Evolutionary conservation across 2,888 invertebrate species (phyloP).

Genomic region (Helleia helle): DNA sequence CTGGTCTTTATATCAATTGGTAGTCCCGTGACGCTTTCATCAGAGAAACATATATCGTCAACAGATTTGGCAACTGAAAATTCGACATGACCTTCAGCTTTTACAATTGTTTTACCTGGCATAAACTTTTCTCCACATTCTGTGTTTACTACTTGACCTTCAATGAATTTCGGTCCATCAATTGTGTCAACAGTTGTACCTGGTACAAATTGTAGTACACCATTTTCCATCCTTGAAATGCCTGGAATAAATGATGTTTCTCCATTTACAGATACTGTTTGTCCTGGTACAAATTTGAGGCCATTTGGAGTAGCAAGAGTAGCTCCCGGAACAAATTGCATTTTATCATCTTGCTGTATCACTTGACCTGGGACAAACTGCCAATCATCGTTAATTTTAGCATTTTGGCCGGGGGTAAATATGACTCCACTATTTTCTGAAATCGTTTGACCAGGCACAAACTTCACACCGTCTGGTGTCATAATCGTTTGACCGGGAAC

Average conservation of each 20-base stretch:
- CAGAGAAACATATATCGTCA: conserved; percentile 70
- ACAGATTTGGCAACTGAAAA: conserved; percentile 75
- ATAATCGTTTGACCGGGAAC: conserved; percentile 77
- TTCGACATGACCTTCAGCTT: conserved; percentile 64
- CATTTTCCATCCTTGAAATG: conserved; percentile 55
- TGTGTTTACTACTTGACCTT: conserved; percentile 77
- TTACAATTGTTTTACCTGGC: conserved; percentile 73
- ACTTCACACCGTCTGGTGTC: conserved; percentile 74
- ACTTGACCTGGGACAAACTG: conserved; percentile 79
- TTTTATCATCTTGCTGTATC: conserved; percentile 67
- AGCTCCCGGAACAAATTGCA: conserved; percentile 77
- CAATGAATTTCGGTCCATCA: conserved; percentile 77
- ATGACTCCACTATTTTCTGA: conserved; percentile 58
- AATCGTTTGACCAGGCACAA: conserved; percentile 78
- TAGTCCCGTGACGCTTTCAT: conserved; percentile 69
- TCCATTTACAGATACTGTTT: conserved; percentile 66
- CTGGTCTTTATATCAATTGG: conserved; percentile 74
- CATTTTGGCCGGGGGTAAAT: conserved; percentile 78
- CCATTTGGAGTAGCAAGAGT: conserved; percentile 77
- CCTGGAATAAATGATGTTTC: conserved; percentile 76
- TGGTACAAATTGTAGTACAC: conserved; percentile 69
- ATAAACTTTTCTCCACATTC: conserved; percentile 76
- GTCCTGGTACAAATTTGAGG: conserved; percentile 78
- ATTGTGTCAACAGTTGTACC: conserved; percentile 77
- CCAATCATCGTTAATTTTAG: conserved; percentile 69